Percentiles rank a stretch among this genome's conserved stretches.
Evolutionary conservation across 2,888 invertebrate genomes (phyloP).

Genomic region (Physocephala rufipes): DNA sequence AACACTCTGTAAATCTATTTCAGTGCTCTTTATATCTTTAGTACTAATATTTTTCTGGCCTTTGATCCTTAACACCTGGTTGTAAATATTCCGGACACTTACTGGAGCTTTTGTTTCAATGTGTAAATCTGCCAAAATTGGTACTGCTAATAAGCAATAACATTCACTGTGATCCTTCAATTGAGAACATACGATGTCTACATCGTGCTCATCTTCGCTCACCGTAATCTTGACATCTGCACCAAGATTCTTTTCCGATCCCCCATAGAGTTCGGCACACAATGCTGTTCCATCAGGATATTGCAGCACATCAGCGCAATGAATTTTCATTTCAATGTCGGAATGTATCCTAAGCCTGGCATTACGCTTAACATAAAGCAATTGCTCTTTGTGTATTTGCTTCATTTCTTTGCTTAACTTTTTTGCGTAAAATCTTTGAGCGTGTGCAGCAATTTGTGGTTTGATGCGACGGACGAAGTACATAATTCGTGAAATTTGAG

Average conservation of each 20-base stretch:
- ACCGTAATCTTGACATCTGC: conserved; percentile 50
- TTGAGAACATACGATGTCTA: conserved; percentile 25
- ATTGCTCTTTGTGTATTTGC: conserved; percentile 53
- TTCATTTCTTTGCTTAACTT: conserved; percentile 37
- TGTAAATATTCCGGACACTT: conserved; percentile 52
- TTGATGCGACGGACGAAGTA: conserved; percentile 12
- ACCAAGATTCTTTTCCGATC: conserved; percentile 49
- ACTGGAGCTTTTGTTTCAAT: conserved; percentile 51
- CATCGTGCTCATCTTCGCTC: conserved; percentile 45
- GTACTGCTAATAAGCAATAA: conserved; percentile 55
- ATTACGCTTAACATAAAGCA: conserved; percentile 54
- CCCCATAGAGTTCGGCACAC: conserved; percentile 53
- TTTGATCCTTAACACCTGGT: conserved; percentile 52
- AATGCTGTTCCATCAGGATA: conserved; percentile 56
- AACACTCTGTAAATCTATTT: conserved; percentile 52
- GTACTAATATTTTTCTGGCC: conserved; percentile 52
- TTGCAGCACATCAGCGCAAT: conserved; percentile 53
- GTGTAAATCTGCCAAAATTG: conserved; percentile 56
- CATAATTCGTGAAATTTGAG: not conserved
- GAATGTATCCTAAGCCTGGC: conserved; percentile 53
- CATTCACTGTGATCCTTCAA: conserved; percentile 40
- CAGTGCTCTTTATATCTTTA: conserved; percentile 55
- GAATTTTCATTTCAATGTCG: conserved; percentile 51
- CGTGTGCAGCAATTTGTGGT: conserved; percentile 3
- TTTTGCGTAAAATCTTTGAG: conserved; percentile 37